Evolutionary conservation across 2,797 vertebrate species (phyloP), one percentile per base, ranked within the genome.

Genomic region (Typhlichthys subterraneus): DNA sequence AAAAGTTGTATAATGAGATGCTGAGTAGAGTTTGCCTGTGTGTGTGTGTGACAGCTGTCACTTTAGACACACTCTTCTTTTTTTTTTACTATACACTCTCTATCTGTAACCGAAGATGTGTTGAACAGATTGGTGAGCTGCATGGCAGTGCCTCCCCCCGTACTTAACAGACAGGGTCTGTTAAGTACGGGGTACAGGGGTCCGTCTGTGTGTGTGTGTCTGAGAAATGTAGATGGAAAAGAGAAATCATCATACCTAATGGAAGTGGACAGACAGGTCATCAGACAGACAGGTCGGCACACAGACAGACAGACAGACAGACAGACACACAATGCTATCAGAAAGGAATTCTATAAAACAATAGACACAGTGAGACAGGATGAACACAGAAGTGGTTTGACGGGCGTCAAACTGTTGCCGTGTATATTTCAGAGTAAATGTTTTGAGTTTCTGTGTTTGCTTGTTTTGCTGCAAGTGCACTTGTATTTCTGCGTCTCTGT

Each of bases 51-150:
- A 23, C 23, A 23, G 3, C 23, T 23, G 23, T 23, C 57, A 29
- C 19, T 38, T 23, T 23, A 23, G 23, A 23, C 23, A 23, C 23
- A 17, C 15, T 51, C 13, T 63, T 54, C 12, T 55, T 15, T 57
- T 46, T 62, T 4, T 5, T 15, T 2, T 46, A 19, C 45, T 5
- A 4, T 3, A 1, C 53, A 13, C 23, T 14, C 13, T 38, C 31
- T 38, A 12, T 55, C 19, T 31, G 12, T 38, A 49, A 56, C 17
- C 61, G 12, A 13, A 58, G 29, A 71, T 23, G 53, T 45, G 59
- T 61, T 53, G 76, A 81, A 70, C 79, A 79, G 78, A 82, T 72
- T 78, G 72, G 60, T 23, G 23, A 76, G 42, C 77, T 70, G 73
- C 72, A 59, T 70, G 80, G 61, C 70, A 55, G 62, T 70, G 59